Evolutionary conservation across 2,888 invertebrate genomes (phyloP), one percentile per base, ranked within the genome.

Genomic region (Dioctria rufipes): DNA sequence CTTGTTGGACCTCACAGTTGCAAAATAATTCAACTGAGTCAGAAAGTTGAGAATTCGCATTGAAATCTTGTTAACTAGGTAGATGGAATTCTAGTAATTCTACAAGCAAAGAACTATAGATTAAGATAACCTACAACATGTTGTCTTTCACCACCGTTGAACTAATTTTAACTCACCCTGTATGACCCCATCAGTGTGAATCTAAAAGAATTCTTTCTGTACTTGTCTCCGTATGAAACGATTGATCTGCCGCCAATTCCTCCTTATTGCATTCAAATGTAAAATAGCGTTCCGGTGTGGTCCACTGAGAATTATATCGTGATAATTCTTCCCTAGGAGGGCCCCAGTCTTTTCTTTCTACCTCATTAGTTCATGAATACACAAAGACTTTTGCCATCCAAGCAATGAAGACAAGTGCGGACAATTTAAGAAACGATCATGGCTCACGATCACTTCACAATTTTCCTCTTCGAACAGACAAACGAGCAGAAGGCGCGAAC

Each of bases 281-380:
- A 63, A 80, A 73, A 51, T 80, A 80, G 11, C 69, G 25, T 58
- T 79, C 46, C 81, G 49, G 79, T 81, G 81, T 81, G 81, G 81
- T 79, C 79, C 40, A 13, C 13, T 39, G 54, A 54, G 42, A 60
- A 73, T 73, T 37, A 60, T 60, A 60, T 54, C 43, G 39, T 58
- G 58, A 73, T 58, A 73, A 73, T 73, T 73, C 25, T 6, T 42
- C 58, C 40, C 43, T 13, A 73, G 60, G 42, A 73, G 37, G 43
- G 4, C 25, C 42, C 58, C 39, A 54, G 25, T 25, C 25, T 25
- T 25, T 25, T 25, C 25, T 25, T 73, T 73, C 42, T 39, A 42
- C 13, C 73, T 60, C 73, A 73, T 73, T 73, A 73, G 58, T 60
- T 73, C 8, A 25, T 25, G 73, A 69, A 11, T 60, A 40, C 39